Evolutionary conservation across 2,888 invertebrate genomes (phyloP), one percentile per base, ranked within the genome.

Genomic region (Apodemia hepburni): DNA sequence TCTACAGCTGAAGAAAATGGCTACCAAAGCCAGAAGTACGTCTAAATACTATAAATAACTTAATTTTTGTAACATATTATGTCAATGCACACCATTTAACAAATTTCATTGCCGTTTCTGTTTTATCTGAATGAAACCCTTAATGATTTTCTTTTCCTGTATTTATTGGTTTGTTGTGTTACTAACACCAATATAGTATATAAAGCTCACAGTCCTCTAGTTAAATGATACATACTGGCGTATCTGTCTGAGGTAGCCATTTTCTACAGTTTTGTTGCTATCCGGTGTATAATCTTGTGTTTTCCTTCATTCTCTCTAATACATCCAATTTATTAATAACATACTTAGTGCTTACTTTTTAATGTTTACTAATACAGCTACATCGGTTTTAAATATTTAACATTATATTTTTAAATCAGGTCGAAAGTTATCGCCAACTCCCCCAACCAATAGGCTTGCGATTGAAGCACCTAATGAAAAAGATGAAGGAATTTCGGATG

Each of bases 1-100:
- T 89, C 94, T 97, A 93, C 98, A 98, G 94, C 94, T 98, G 92
- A 97, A 98, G 94, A 98, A 98, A 95, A 96, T 98, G 95, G 97
- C 97, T 92, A 94, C 95, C 87, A 95, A 95, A 92, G 94, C 95
- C 92, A 94, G 94, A 94, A 94, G 95, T 95, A 95, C 91, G 95
- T 94, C 84, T 78, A 78, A 80, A 75, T 82, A 74, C 83, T 84
- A 42, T 42, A 15, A n/a, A 42, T 78, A 79, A 76, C 74, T 79
- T 79, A 78, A 78, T 84, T 84, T 82, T 78, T 81, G 69, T 73
- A 77, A 74, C 73, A 68, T 70, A 71, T 71, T 69, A 70, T 67
- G 73, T 59, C 65, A 63, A 66, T 63, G 61, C 65, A 67, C 68
- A 71, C 67, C 64, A 61, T 67, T 64, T 70, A 70, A 70, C 67